These are phyloP conservation scores for Eupithecia centaureata DNA, from an alignment of 2,888 invertebrate species.

Conservation along the genomic window DNA sequence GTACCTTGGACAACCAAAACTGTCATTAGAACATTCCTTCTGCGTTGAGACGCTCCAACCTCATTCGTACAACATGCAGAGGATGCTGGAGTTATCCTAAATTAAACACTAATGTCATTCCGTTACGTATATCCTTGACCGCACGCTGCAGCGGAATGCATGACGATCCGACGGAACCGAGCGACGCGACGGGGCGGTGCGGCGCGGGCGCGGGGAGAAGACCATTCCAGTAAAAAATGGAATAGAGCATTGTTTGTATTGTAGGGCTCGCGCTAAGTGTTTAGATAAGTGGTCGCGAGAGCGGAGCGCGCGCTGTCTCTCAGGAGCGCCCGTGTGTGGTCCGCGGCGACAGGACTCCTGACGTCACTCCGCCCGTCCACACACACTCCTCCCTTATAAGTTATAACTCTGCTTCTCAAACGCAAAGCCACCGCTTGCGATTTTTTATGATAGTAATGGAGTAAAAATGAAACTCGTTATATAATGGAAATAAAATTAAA, in stretches of 20 bases:
- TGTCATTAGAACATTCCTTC: constrained; percentile 79
- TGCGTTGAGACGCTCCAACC: constrained; percentile 61
- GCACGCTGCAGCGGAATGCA: constrained; percentile 73
- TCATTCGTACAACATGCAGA: constrained; percentile 42
- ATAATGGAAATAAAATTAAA: no score
- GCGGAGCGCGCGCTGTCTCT: constrained; percentile 80
- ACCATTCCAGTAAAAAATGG: constrained; percentile 78
- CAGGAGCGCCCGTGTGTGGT: no score
- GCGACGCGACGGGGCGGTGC: constrained; percentile 16
- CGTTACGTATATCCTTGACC: background rate
- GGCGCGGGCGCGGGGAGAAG: constrained; percentile 67
- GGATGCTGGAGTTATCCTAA: constrained; percentile 51
- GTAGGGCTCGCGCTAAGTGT: constrained; percentile 80
- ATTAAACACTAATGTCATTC: constrained; percentile 44
- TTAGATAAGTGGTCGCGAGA: constrained; percentile 82
- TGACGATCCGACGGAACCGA: constrained; percentile 77
- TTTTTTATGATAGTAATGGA: constrained; percentile 21
- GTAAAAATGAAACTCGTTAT: constrained; percentile 23
- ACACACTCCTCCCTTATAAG: no score
- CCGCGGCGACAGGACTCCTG: background rate
- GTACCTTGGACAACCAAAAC: constrained; percentile 85
- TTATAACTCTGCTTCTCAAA: background rate
- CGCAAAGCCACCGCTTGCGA: constrained; percentile 27
- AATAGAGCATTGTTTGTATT: constrained; percentile 80
- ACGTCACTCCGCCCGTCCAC: constrained; percentile 34